A percentile compares a stretch with the other conserved stretches of the same genome.
These are phyloP conservation scores for Anguilla obscura DNA, from an alignment of 2,797 vertebrate genomes.

Conservation along the genomic window DNA sequence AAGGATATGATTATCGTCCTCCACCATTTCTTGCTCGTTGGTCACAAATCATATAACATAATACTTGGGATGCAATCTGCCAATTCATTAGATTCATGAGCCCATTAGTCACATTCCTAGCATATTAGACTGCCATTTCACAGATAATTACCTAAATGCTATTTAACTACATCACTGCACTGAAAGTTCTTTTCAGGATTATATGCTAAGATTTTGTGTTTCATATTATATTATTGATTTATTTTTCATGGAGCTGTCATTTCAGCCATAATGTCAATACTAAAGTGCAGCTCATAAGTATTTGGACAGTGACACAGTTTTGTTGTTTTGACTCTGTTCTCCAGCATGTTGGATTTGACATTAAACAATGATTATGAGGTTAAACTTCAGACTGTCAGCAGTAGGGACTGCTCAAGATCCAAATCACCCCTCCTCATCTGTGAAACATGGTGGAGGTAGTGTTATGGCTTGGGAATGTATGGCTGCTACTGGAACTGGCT, in stretches of 20 bases:
- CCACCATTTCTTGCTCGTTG: not conserved
- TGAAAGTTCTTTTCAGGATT: conserved; percentile 1
- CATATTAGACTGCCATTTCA: conserved; percentile 37
- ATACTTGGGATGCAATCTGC: conserved; percentile 44
- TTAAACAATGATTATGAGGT: too few relatives aligned
- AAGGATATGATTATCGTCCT: not conserved
- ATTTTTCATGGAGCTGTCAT: not conserved
- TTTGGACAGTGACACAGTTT: too few relatives aligned
- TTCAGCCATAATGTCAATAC: too few relatives aligned
- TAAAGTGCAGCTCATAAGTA: too few relatives aligned
- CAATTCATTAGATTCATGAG: conserved; percentile 56
- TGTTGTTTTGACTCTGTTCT: too few relatives aligned
- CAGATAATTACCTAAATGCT: conserved; percentile 49
- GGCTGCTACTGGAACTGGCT: too few relatives aligned
- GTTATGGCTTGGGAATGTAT: too few relatives aligned
- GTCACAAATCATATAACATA: not conserved
- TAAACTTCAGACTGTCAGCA: too few relatives aligned
- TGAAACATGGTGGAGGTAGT: too few relatives aligned
- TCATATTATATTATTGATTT: not conserved
- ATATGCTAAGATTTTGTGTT: not conserved
- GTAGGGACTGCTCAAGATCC: too few relatives aligned
- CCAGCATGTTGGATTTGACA: too few relatives aligned
- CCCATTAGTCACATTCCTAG: conserved; percentile 39
- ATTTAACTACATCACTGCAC: conserved; percentile 47
- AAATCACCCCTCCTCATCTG: too few relatives aligned